These are phyloP conservation scores for Hydroisotoma schaefferi DNA, from an alignment of 2,888 invertebrate genomes.

Conservation along the genomic window DNA sequence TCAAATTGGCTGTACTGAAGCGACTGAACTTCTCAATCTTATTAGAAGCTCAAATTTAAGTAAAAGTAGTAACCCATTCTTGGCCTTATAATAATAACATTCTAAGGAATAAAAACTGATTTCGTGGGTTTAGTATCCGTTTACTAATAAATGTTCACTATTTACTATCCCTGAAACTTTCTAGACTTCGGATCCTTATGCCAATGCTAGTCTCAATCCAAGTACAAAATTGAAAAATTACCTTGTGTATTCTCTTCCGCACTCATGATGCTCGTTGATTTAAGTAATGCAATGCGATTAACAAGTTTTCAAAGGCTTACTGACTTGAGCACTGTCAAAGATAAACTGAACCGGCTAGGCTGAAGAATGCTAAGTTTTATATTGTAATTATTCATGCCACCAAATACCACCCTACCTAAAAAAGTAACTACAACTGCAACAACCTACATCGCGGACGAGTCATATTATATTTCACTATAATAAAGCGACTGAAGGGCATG, in stretches of 20 bases:
- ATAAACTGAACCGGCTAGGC: conserved; percentile 31
- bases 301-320: too few species aligned
- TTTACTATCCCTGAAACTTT: background rate
- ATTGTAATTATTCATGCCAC: conserved; percentile 37
- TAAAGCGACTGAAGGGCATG: too few species aligned
- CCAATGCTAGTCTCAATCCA: background rate
- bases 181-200: background rate
- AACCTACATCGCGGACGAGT: background rate
- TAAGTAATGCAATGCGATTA: background rate
- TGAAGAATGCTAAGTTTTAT: conserved; percentile 24
- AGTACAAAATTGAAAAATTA: conserved; percentile 1
- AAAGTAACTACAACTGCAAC: background rate
- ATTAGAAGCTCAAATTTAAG: too few species aligned
- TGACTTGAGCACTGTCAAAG: too few species aligned
- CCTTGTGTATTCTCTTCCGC: conserved; percentile 31
- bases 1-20: too few species aligned
- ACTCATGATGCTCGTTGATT: conserved; percentile 20
- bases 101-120: too few species aligned
- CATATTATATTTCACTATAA: too few species aligned
- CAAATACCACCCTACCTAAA: background rate
- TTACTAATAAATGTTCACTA: too few species aligned
- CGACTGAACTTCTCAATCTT: too few species aligned
- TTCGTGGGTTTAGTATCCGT: too few species aligned
- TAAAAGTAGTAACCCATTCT: too few species aligned
- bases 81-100: too few species aligned